A percentile compares a stretch with the other conserved stretches of the same genome.
phyloP scores from a whole-genome alignment of 2,113 vertebrate species.

The Sorex fumeus region DNA sequence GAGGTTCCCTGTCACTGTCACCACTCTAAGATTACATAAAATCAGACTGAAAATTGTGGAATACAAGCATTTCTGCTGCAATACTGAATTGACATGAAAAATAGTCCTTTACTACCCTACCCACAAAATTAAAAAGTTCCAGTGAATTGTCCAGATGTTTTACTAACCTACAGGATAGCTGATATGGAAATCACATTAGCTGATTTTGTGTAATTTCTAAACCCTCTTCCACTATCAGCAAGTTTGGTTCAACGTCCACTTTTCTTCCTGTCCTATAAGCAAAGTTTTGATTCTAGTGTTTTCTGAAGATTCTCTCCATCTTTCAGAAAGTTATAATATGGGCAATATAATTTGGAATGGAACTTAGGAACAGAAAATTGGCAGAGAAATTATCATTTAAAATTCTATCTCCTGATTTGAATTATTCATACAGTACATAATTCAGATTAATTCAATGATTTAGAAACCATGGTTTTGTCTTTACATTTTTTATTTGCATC shows the following conservation, averaged over 20 bases:
- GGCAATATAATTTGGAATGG: neutral
- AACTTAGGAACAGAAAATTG: neutral
- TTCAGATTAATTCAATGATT: neutral
- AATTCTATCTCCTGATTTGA: neutral
- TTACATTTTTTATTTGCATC: neutral
- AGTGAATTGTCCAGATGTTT: neutral
- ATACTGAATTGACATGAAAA: neutral
- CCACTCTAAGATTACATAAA: neutral
- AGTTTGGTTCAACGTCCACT: neutral
- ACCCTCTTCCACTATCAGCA: neutral
- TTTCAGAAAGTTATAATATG: constrained; percentile 13
- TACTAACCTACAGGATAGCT: neutral
- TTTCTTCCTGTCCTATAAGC: neutral
- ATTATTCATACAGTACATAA: neutral
- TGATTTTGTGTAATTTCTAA: neutral
- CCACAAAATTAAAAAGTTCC: neutral
- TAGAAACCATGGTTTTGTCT: neutral
- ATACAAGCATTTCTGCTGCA: no score
- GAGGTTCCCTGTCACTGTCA: neutral
- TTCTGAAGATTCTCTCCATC: neutral
- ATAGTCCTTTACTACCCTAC: neutral
- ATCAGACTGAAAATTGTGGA: neutral
- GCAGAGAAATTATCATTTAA: constrained; percentile 18
- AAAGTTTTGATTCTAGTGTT: neutral
- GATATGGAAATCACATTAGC: neutral